Percentiles rank a stretch among this genome's conserved stretches.
These are phyloP conservation scores for Calidris pugnax DNA, from an alignment of 2,113 vertebrate genomes.

Conservation along the genomic window DNA sequence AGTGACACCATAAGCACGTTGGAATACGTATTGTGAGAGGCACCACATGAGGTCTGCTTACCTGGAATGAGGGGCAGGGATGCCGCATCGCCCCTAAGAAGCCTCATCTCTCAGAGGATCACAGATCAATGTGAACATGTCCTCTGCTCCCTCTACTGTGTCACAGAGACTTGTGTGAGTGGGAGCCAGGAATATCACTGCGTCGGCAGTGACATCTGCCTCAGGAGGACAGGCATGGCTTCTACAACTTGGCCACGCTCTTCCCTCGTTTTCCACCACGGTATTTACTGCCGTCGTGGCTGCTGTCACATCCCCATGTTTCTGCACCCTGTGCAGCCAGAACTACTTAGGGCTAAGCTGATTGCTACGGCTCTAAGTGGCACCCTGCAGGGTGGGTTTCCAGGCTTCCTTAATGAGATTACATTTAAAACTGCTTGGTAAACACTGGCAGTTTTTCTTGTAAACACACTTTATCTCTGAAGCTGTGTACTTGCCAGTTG, in stretches of 20 bases:
- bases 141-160: rapidly evolving
- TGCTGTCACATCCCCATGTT: not conserved
- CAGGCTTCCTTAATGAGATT: not conserved
- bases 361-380: not conserved
- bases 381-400: not conserved
- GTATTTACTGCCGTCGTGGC: not conserved
- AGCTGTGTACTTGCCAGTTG: not conserved
- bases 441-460: not conserved
- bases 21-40: not conserved
- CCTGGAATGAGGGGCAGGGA: not conserved
- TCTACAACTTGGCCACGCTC: not conserved
- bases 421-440: not conserved
- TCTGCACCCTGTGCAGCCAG: not conserved
- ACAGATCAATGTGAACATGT: not conserved
- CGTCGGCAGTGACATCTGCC: not conserved
- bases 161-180: not conserved
- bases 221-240: not conserved
- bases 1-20: rapidly evolving
- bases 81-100: not conserved
- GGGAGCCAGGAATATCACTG: rapidly evolving
- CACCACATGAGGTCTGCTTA: not conserved
- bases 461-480: not conserved
- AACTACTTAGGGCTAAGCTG: not conserved
- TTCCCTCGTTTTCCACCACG: not conserved
- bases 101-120: too few relatives aligned